Base-by-base conservation (phyloP, 2,113 vertebrate species). In the Taurulus bubalis region DNA sequence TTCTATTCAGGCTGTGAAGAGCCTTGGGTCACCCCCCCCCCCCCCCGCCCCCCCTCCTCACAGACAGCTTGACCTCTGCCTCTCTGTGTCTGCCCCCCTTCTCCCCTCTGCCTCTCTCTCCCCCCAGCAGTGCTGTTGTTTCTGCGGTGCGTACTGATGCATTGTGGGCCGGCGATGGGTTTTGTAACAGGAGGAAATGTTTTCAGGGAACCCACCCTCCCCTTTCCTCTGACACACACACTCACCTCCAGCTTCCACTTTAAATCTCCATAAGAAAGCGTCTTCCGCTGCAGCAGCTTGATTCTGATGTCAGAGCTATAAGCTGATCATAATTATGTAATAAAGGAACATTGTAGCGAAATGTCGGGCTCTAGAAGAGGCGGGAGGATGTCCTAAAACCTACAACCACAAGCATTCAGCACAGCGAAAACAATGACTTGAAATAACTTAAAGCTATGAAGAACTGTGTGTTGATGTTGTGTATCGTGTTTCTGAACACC, bases 121-220 rank as follows among this genome's bases (percentile, higher is more conserved):
- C 64, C 64, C 58, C 58, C 30, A 2, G 38, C 58, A 26, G 58
- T 55, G 72, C 55, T 62, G 79, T 64, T 34, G 59, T 71, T 60
- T 66, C 40, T 59, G 71, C n/a, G 0, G 15, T 51, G 36, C 67
- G 75, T 36, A 95, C 94, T 94, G 91, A 81, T 96, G 96, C 95
- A 97, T 96, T 96, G 94, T 97, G 96, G 96, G 96, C 95, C 92
- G 88, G 91, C 86, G 91, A 94, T 56, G 40, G 66, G 67, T 83
- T 79, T 94, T 95, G 95, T 95, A 96, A 96, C 96, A 96, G 95
- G 95, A 96, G 95, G 95, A 97, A 96, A 96, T 81, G 73, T 85
- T 80, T 56, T 70, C 40, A 28, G 47, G 47, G 45, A 58, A 49
- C 47, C 53, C 62, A 26, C 24, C 18, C 59, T 34, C 34, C 28